Conservation (phyloP, 2,797 vertebrate species). For the Danio choprae region DNA sequence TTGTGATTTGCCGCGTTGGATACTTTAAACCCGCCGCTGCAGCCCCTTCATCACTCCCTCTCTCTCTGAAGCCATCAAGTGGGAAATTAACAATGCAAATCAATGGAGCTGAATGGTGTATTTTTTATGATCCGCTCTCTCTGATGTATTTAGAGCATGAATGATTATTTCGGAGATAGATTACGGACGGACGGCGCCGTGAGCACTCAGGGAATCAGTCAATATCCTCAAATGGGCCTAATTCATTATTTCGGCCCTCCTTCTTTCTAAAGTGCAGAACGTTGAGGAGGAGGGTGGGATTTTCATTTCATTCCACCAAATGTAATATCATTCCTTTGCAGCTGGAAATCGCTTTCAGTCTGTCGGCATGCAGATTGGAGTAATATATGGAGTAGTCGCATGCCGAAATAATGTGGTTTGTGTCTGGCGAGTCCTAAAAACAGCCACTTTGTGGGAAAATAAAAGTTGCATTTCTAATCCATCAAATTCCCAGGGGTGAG, state of each 20-base stretch:
- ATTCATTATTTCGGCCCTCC: slow-evolving; percentile 55
- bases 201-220: slow-evolving; percentile 55
- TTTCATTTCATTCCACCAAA: slow-evolving; percentile 45
- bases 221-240: slow-evolving; percentile 60
- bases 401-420: not conserved
- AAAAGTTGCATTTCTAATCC: not conserved
- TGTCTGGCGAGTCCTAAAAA: slow-evolving; percentile 1
- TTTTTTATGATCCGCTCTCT: slow-evolving; percentile 63
- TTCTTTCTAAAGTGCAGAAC: slow-evolving; percentile 21
- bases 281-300: slow-evolving; percentile 10
- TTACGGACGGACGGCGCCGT: slow-evolving; percentile 55
- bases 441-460: not conserved
- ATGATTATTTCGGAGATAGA: slow-evolving; percentile 71
- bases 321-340: slow-evolving; percentile 37
- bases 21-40: slow-evolving; percentile 49
- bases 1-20: slow-evolving; percentile 40
- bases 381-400: slow-evolving; percentile 12
- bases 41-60: slow-evolving; percentile 55
- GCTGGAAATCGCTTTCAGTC: not conserved
- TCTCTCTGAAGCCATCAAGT: slow-evolving; percentile 59
- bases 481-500: slow-evolving; percentile 31
- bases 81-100: slow-evolving; percentile 73
- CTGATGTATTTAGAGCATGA: slow-evolving; percentile 62
- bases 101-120: slow-evolving; percentile 66
- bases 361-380: not conserved